Evolutionary conservation across 2,888 invertebrate species (phyloP).

Genomic region (Pachydiplax longipennis): DNA sequence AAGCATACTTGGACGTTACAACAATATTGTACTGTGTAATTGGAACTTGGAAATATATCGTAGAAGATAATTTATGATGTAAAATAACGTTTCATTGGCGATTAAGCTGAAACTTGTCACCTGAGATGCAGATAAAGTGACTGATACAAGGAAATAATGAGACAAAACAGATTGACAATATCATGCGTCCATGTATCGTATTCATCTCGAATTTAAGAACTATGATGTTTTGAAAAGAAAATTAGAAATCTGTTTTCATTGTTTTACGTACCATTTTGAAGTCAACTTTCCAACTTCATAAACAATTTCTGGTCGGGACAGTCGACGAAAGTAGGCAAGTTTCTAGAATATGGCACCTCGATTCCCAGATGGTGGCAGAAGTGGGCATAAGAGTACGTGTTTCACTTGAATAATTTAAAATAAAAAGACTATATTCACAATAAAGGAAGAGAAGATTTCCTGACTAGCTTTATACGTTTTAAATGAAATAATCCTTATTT

Average conservation of each 20-base stretch:
- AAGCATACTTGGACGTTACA: too few species aligned
- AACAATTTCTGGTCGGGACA: constrained; percentile 6
- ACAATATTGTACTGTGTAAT: too few species aligned
- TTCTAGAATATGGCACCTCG: constrained; percentile 34
- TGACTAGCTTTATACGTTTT: background rate
- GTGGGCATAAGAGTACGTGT: background rate
- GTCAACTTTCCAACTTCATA: constrained; percentile 16
- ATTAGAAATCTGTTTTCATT: background rate
- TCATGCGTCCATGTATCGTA: too few species aligned
- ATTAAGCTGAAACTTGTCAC: too few species aligned
- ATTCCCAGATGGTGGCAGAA: constrained; percentile 12
- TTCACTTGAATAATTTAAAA: background rate
- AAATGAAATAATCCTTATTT: background rate
- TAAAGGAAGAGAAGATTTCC: background rate
- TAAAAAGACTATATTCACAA: background rate
- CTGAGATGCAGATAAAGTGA: too few species aligned
- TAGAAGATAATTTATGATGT: too few species aligned
- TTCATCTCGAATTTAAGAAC: too few species aligned
- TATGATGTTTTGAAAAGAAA: too few species aligned
- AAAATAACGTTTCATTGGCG: too few species aligned
- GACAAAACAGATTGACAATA: too few species aligned
- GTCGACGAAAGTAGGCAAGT: background rate
- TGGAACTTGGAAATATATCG: too few species aligned
- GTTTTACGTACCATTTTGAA: background rate
- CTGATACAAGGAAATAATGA: too few species aligned